Evolutionary conservation across 2,888 invertebrate genomes (phyloP).

Genomic region (Cartodere bifasciata): DNA sequence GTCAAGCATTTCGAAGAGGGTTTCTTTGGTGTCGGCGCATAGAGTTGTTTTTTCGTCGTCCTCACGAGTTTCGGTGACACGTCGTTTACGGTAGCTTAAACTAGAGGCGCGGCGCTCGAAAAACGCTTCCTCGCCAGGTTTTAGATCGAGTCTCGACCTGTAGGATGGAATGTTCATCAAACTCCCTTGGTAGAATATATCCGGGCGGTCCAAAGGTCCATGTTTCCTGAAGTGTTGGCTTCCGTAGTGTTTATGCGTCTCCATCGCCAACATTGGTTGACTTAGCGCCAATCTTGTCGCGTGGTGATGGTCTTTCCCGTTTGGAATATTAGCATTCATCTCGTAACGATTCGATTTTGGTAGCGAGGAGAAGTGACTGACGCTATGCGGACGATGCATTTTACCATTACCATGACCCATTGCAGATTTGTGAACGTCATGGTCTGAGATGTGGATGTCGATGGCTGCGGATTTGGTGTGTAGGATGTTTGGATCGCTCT

Average conservation of each 20-base stretch:
- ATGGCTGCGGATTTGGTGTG: constrained; percentile 30
- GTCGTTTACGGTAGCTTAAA: constrained; percentile 17
- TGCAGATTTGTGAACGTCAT: constrained; percentile 19
- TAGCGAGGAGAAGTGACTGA: constrained; percentile 38
- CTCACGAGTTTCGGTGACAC: constrained; percentile 11
- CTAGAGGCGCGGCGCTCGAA: constrained; percentile 22
- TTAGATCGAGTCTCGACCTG: constrained; percentile 25
- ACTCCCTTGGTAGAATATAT: constrained; percentile 81
- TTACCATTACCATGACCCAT: constrained; percentile 18
- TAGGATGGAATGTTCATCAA: constrained; percentile 35
- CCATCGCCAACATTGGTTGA: constrained; percentile 47
- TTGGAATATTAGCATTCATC: constrained; percentile 19
- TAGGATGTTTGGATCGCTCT: constrained; percentile 15
- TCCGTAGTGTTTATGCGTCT: constrained; percentile 33
- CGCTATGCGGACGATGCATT: constrained; percentile 45
- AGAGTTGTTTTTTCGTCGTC: constrained; percentile 20
- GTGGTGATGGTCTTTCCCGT: constrained; percentile 11
- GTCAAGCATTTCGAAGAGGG: constrained; percentile 72
- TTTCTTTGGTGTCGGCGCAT: constrained; percentile 57
- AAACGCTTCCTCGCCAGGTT: constrained; percentile 21
- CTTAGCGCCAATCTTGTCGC: constrained; percentile 49
- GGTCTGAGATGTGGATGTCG: constrained; percentile 27
- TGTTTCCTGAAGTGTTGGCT: constrained; percentile 33
- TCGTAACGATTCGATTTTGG: constrained; percentile 17
- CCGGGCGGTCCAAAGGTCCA: constrained; percentile 73